phyloP scores from a whole-genome alignment of 2,113 vertebrate species.

The Apteryx mantelli region DNA sequence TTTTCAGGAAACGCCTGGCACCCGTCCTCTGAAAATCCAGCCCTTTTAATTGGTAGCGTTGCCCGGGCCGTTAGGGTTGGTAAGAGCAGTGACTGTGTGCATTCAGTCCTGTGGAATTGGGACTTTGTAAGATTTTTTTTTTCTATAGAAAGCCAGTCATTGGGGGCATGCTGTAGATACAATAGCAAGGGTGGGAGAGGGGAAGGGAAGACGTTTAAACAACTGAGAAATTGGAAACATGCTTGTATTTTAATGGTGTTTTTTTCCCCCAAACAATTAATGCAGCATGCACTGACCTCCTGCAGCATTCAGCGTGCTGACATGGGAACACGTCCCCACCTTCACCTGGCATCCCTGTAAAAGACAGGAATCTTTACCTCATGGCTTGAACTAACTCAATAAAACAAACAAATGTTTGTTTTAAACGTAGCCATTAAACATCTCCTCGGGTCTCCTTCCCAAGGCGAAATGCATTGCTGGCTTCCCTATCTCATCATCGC shows the following conservation, averaged over 20 bases:
- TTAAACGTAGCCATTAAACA: constrained; percentile 39
- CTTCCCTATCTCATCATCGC: constrained; percentile 44
- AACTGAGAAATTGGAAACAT: constrained; percentile 38
- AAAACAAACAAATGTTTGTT: constrained; percentile 55
- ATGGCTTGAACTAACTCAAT: neutral
- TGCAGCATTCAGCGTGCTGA: neutral
- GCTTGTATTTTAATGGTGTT: neutral
- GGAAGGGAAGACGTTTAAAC: constrained; percentile 12
- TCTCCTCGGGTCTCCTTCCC: constrained; percentile 41
- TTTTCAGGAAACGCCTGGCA: neutral
- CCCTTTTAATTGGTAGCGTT: accelerated
- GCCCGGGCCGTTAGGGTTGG: neutral
- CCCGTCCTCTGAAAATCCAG: neutral
- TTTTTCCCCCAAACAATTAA: neutral
- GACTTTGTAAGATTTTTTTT: neutral
- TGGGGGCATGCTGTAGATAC: neutral
- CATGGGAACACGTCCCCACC: neutral
- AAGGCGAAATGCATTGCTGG: neutral
- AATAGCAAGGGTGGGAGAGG: constrained; percentile 8
- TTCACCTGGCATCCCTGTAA: constrained; percentile 43
- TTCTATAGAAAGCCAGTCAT: neutral
- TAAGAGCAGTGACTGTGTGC: neutral
- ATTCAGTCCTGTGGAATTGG: neutral
- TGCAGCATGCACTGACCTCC: neutral
- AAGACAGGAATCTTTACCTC: neutral